Conservation (phyloP, 2,888 invertebrate genomes). For the Conus canariensis region DNA sequence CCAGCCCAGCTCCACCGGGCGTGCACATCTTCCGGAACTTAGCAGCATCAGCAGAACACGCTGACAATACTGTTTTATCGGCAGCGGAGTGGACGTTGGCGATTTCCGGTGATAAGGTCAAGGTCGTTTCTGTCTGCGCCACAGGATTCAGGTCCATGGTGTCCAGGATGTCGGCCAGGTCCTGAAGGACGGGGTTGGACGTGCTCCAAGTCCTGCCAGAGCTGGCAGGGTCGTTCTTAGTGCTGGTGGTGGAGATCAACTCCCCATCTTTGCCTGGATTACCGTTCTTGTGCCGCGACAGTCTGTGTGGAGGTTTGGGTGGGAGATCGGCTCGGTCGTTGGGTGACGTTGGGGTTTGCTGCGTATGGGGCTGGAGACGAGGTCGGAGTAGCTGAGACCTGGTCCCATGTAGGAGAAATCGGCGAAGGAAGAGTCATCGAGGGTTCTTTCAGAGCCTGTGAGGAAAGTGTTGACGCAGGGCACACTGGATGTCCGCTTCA, state of each 20-base stretch:
- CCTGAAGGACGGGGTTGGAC: neutral
- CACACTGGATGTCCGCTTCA: neutral
- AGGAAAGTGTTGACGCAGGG: neutral
- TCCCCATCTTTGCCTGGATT: neutral
- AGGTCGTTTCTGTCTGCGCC: neutral
- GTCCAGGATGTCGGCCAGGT: neutral
- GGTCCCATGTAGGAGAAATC: constrained; percentile 47
- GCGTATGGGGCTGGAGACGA: constrained; percentile 22
- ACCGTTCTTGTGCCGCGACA: neutral
- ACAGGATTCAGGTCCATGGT: neutral
- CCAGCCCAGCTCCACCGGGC: neutral
- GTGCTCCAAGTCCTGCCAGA: neutral
- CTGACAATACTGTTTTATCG: neutral
- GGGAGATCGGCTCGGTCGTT: neutral
- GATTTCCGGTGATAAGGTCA: neutral
- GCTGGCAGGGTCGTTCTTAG: neutral
- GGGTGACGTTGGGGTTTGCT: neutral
- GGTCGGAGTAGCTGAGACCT: constrained; percentile 53
- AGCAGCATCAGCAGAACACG: too few species aligned
- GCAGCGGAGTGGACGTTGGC: neutral
- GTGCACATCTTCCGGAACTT: neutral
- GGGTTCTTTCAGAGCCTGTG: neutral
- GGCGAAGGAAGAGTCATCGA: constrained; percentile 33
- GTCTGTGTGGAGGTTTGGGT: neutral
- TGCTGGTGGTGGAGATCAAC: neutral